Evolutionary conservation across 2,888 invertebrate genomes (phyloP), one percentile per base, ranked within the genome.

Genomic region (Drosophila mulleri): DNA sequence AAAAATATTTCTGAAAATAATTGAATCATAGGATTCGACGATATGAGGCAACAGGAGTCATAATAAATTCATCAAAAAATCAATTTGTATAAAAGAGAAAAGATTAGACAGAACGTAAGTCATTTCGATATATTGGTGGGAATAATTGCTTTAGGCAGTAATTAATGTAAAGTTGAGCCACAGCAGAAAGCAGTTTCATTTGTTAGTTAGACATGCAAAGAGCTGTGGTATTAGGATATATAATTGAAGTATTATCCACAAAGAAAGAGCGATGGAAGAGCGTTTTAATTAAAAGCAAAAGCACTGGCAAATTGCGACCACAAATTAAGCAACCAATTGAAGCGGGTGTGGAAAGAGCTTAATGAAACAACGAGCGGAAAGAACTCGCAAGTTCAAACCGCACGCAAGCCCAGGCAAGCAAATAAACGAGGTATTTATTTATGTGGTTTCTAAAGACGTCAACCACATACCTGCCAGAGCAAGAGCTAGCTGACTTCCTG

Each of bases 301-400:
- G 64, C 66, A 70, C 66, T 66, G 66, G 52, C 67, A 70, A 82
- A 88, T 85, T 85, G 79, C 78, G 67, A 75, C 83, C 87, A 67
- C 86, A 86, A 88, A 90, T 90, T 86, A 88, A 88, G 81, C 77
- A 88, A 88, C 74, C 89, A 90, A 86, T 86, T 90, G 83, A 76
- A 82, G 80, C 63, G 59, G 64, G 66, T 71, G 74, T 72, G 78
- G 71, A 72, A 67, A 71, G 69, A 67, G 68, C 65, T 82, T 81
- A 76, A 81, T 83, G 80, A 76, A 82, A 74, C 52, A 53, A 67
- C 39, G 65, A 68, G 60, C 68, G 67, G 72, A 67, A 78, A 53
- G 16, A 59, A 47, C 50, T 53, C 50, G 41, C 37, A 37, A 60
- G 59, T 57, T 66, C 37, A 48, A 60, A 54, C 66, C 66, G 61